These are phyloP conservation scores for Paratrypauchen microcephalus DNA, from an alignment of 2,797 vertebrate genomes.

Conservation along the genomic window DNA sequence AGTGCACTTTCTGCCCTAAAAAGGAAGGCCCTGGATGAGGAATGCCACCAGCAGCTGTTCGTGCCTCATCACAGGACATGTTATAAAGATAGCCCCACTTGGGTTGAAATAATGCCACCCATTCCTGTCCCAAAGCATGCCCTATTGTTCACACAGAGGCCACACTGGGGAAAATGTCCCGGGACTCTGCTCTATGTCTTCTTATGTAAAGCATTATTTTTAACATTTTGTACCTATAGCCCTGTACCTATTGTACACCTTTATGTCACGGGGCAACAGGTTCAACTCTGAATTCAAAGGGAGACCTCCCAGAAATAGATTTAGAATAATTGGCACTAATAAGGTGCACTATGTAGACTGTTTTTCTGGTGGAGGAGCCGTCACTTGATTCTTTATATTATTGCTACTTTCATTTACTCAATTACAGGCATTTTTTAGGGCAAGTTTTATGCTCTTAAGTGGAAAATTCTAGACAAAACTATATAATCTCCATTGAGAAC, in stretches of 20 bases:
- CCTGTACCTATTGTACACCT: background rate
- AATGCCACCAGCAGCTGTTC: conserved; percentile 78
- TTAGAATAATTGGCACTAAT: background rate
- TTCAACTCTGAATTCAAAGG: conserved; percentile 17
- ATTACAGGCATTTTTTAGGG: too few species aligned
- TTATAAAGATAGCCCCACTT: conserved; percentile 78
- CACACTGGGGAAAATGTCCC: conserved; percentile 17
- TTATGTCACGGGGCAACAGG: conserved; percentile 13
- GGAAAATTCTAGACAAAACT: too few species aligned
- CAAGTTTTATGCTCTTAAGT: too few species aligned
- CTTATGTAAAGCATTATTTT: conserved; percentile 39
- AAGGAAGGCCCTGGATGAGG: conserved; percentile 77
- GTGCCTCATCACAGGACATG: conserved; percentile 75
- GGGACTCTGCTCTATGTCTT: conserved; percentile 38
- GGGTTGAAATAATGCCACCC: conserved; percentile 80
- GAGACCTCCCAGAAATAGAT: conserved; percentile 13
- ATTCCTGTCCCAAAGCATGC: conserved; percentile 75
- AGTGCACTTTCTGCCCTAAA: conserved; percentile 80
- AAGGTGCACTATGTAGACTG: background rate
- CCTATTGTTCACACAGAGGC: conserved; percentile 71
- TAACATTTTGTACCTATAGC: conserved; percentile 3
- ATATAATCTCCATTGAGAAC: too few species aligned
- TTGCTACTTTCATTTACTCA: too few species aligned
- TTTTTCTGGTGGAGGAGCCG: too few species aligned
- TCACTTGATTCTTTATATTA: too few species aligned